These are phyloP conservation scores for Zygothrica quintamaculata DNA, from an alignment of 2,888 invertebrate species.

Conservation along the genomic window DNA sequence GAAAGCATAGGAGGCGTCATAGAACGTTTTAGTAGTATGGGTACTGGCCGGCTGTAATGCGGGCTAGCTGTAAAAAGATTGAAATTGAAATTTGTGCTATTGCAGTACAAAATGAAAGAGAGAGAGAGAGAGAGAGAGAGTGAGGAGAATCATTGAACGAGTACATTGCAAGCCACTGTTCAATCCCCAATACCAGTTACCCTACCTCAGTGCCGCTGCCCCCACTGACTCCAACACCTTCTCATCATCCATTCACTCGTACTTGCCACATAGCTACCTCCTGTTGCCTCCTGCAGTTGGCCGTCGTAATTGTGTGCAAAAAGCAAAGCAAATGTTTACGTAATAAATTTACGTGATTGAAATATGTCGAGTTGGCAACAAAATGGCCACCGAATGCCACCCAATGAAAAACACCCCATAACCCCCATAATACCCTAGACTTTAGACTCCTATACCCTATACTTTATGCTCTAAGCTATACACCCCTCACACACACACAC, in stretches of 20 bases:
- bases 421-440: conserved; percentile 3
- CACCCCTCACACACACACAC: background rate
- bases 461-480: background rate
- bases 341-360: conserved; percentile 84
- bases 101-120: conserved; percentile 38
- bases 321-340: conserved; percentile 83
- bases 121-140: too few relatives aligned
- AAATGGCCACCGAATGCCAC: conserved; percentile 63
- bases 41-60: conserved; percentile 1
- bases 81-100: conserved; percentile 77
- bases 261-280: conserved; percentile 15
- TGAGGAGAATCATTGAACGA: background rate
- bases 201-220: too few relatives aligned
- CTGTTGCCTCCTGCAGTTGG: conserved; percentile 44
- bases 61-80: conserved; percentile 65
- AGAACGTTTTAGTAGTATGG: background rate
- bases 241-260: background rate
- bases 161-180: background rate
- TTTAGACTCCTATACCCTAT: background rate
- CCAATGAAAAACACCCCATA: conserved; percentile 2
- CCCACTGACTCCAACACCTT: background rate
- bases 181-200: too few relatives aligned
- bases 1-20: background rate
- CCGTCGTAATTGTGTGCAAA: conserved; percentile 78
- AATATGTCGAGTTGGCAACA: conserved; percentile 82